Evolutionary conservation across 2,888 invertebrate species (phyloP), one percentile per base, ranked within the genome.

Genomic region (Troides oblongomaculatus): DNA sequence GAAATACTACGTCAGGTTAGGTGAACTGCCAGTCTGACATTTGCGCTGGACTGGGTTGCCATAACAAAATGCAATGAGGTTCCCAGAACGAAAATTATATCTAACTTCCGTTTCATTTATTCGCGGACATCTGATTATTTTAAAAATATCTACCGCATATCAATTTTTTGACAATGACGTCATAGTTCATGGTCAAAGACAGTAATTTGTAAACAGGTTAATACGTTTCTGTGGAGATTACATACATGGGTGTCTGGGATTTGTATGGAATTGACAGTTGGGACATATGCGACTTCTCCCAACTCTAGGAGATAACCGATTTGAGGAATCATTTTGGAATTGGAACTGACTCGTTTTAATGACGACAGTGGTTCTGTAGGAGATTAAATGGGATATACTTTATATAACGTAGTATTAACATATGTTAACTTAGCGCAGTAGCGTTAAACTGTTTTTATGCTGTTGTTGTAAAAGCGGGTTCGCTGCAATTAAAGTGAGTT

Each of bases 401-500:
- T 30, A 60, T 60, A 17, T 60, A 60, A 60, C 8, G 8, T 60
- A 30, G 30, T 18, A 30, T 60, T 30, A 30, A 60, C 14, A 56
- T 30, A 64, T n/a, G n/a, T 63, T 36, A 56, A 62, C 62, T 64
- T 18, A 64, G 3, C 53, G 57, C 43, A 59, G 25, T 46, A 46
- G 23, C 25, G 23, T 58, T 18, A 23, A 46, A 65, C 59, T 1
- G 46, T 53, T n/a, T 30, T 53, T n/a, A n/a, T n/a, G n/a, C 53
- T 53, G 18, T 18, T 46, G 14, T 46, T 46, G 14, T 46, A 53
- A 53, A 6, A 7, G 53, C 6, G 18, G 53, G n/a, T 53, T 6
- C 18, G 53, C 53, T 46, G 53, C n/a, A n/a, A n/a, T 53, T 53
- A 53, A n/a, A 46, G 46, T 14, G 53, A 53, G n/a, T n/a, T 53